Percentiles rank a stretch among this genome's conserved stretches.
Conservation (phyloP, 2,113 vertebrate genomes). For the Cichladusa arquata region DNA sequence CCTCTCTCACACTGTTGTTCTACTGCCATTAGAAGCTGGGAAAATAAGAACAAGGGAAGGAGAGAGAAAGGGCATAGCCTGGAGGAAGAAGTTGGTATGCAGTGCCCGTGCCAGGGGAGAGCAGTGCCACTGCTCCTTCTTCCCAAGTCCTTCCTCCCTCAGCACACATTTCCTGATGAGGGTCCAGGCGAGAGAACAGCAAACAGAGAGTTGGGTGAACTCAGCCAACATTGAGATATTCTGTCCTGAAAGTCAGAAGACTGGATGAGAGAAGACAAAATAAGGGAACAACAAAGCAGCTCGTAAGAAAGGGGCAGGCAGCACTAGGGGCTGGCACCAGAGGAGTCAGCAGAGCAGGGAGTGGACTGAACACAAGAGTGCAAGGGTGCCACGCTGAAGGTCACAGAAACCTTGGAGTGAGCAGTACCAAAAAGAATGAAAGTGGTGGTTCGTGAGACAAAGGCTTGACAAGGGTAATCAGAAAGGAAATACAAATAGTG, state of each 20-base stretch:
- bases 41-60: rapidly evolving
- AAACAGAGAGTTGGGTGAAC: not conserved
- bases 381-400: rapidly evolving
- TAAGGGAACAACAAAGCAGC: not conserved
- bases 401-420: not conserved
- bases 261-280: not conserved
- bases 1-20: not conserved
- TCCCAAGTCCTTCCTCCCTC: not conserved
- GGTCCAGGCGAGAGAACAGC: rapidly evolving
- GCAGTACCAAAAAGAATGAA: not conserved
- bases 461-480: not conserved
- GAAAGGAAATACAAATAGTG: not conserved
- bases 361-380: not conserved
- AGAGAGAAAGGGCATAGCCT: not conserved
- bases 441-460: not conserved
- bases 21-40: not conserved
- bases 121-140: not conserved
- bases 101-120: not conserved
- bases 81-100: not conserved
- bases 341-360: not conserved
- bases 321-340: not conserved
- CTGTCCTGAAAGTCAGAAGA: not conserved
- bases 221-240: not conserved
- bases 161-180: not conserved
- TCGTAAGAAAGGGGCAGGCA: not conserved